Conservation (phyloP, 2,797 vertebrate genomes). For the Phalanger gymnotis region DNA sequence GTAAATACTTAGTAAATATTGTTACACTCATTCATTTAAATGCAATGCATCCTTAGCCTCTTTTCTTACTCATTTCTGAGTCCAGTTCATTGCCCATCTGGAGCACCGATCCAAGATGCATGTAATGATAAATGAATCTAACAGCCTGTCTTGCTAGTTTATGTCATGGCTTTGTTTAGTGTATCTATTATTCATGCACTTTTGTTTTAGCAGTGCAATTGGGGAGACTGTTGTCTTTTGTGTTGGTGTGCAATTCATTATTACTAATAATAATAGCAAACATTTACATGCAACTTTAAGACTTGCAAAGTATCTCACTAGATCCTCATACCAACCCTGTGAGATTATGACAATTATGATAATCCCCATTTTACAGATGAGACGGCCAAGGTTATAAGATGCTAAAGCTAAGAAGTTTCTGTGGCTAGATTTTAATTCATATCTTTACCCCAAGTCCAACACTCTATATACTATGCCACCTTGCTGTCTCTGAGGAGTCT, state of each 20-base stretch:
- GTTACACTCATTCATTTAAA: background rate
- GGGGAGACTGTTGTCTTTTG: background rate
- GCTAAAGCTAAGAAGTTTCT: background rate
- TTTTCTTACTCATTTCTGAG: background rate
- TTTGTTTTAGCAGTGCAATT: background rate
- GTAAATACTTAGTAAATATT: background rate
- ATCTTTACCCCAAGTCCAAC: background rate
- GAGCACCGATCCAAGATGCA: background rate
- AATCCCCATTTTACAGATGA: background rate
- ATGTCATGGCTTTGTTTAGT: background rate
- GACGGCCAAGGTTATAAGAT: background rate
- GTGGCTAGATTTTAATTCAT: background rate
- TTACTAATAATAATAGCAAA: background rate
- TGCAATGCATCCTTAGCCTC: background rate
- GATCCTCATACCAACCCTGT: background rate
- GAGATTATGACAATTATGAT: background rate
- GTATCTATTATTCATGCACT: background rate
- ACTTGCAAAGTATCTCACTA: background rate
- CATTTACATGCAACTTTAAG: background rate
- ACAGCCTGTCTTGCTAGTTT: background rate
- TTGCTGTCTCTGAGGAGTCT: background rate
- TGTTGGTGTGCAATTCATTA: background rate
- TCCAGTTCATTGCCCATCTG: background rate
- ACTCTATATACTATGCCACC: background rate
- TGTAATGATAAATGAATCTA: background rate